A percentile compares a stretch with the other conserved stretches of the same genome.
Conservation (phyloP, 2,888 invertebrate genomes). For the Argyra leucocephala region DNA sequence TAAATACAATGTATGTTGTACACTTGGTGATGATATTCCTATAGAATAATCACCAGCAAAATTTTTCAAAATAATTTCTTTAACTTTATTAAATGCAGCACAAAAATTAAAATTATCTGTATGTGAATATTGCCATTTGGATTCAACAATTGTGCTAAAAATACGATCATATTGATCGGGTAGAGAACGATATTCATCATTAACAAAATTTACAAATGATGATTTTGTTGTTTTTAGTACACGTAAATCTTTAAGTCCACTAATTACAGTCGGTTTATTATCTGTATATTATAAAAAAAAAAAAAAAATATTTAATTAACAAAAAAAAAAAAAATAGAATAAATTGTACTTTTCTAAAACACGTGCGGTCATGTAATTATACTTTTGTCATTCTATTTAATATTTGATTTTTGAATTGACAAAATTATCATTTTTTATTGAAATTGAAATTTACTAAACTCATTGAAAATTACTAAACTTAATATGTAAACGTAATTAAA, state of each 20-base stretch:
- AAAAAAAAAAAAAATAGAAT: neutral
- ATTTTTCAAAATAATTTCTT: conserved; percentile 59
- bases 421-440: too few species aligned
- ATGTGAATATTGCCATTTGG: conserved; percentile 63
- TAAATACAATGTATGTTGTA: conserved; percentile 67
- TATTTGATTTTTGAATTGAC: too few species aligned
- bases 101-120: conserved; percentile 58
- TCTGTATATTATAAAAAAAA: conserved; percentile 35
- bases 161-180: conserved; percentile 67
- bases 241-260: conserved; percentile 60
- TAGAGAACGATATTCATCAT: conserved; percentile 67
- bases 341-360: too few species aligned
- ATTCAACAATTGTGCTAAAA: conserved; percentile 61
- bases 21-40: conserved; percentile 67
- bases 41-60: conserved; percentile 66
- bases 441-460: too few species aligned
- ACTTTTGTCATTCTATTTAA: too few species aligned
- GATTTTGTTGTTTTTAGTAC: conserved; percentile 75
- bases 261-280: conserved; percentile 50
- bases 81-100: conserved; percentile 59
- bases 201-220: conserved; percentile 67
- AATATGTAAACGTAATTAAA: too few species aligned
- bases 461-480: too few species aligned
- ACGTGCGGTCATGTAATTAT: too few species aligned
- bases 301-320: neutral